Evolutionary conservation across 2,113 vertebrate genomes (phyloP), one percentile per base, ranked within the genome.

Genomic region (Leptocoma aspasia): DNA sequence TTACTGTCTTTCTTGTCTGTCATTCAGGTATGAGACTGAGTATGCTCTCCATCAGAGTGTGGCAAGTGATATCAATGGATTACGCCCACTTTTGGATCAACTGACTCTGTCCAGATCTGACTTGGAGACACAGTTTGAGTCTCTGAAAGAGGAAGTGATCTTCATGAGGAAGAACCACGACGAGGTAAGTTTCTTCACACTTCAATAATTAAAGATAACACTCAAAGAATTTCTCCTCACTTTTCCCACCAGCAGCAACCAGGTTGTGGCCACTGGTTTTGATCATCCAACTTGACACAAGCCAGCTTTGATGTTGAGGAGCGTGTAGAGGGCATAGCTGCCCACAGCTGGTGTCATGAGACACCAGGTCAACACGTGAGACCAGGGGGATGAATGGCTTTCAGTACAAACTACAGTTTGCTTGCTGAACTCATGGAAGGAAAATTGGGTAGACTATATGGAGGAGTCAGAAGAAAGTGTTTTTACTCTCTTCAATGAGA

Each of bases 131-230:
- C 96, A 98, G 92, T 97, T 96, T 89, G 99, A 99, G 88, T 64
- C 98, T 56, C 98, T 99, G 54, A 99, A 98, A 96, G 99, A 99
- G 96, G 99, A 99, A 94, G 89, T 99, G 71, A 96, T 99, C 82
- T 98, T 96, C 72, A 98, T 99, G 33, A 99, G 97, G 98, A 99
- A 98, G 98, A 99, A 99, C 97, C 99, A 99, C 0, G 99, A 99
- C 54, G 98, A 99, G 89, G 99, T 99, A 95, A 98, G 97, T 82
- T 77, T 42, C n/a, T 65, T 53, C 49, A 26, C 7, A 16, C 63
- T 85, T 80, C 22, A 60, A 5, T 31, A 78, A 39, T 26, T 53
- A 64, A 72, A 1, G 7, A 59, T 45, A 84, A 26, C 21, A 49
- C 68, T 73, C 9, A 16, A 23, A 88, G n/a, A 61, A 64, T 44